A percentile compares a stretch with the other conserved stretches of the same genome.
These are phyloP conservation scores for Arizona elegans DNA, from an alignment of 2,113 vertebrate genomes.

Conservation along the genomic window DNA sequence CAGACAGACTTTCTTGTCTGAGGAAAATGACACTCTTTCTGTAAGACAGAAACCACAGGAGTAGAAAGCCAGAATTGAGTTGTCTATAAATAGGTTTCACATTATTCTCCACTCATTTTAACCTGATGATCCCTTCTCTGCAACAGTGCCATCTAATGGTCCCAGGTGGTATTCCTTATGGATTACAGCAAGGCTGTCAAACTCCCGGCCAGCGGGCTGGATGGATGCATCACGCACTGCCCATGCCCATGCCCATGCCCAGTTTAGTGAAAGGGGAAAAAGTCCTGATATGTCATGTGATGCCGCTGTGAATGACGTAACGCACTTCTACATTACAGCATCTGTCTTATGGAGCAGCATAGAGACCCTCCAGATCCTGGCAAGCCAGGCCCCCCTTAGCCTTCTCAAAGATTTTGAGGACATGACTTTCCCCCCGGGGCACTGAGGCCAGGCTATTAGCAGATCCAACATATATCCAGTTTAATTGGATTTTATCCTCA, in stretches of 20 bases:
- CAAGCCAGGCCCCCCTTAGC: not conserved
- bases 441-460: not conserved
- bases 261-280: no score
- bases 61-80: not conserved
- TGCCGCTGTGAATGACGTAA: no score
- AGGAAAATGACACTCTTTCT: not conserved
- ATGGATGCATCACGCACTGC: no score
- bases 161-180: not conserved
- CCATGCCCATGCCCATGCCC: no score
- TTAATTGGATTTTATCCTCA: not conserved
- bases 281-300: no score
- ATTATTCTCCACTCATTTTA: not conserved
- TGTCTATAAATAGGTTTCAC: not conserved
- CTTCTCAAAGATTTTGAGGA: not conserved
- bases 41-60: not conserved
- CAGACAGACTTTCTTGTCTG: not conserved
- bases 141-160: not conserved
- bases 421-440: not conserved
- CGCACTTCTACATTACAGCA: not conserved
- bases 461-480: not conserved
- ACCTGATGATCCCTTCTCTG: not conserved
- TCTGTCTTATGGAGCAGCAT: not conserved
- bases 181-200: not conserved
- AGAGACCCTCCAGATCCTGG: not conserved
- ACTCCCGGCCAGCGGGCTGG: no score